phyloP scores from a whole-genome alignment of 2,888 invertebrate genomes.

The Epinotia ramella region DNA sequence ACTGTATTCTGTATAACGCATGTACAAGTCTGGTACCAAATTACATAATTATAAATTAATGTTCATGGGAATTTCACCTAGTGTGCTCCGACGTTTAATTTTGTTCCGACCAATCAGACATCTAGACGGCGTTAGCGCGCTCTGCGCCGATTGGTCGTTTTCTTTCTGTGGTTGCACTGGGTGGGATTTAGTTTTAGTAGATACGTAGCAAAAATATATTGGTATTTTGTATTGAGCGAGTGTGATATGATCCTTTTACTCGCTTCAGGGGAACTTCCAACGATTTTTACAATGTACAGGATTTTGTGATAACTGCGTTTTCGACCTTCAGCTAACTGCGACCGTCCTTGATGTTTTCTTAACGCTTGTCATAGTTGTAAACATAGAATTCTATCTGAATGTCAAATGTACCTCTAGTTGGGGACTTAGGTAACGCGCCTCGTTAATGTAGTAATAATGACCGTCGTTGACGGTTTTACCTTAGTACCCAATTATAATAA shows the following conservation, averaged over 20 bases:
- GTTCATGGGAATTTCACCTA: constrained; percentile 34
- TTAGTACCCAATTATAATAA: constrained; percentile 1
- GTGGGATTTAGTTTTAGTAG: constrained; percentile 32
- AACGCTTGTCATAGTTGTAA: constrained; percentile 41
- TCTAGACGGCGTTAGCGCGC: background rate
- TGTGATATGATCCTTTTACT: constrained; percentile 60
- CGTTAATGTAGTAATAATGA: background rate
- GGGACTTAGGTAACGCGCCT: constrained; percentile 5
- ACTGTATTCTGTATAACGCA: constrained; percentile 46
- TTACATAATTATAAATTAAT: constrained; percentile 47
- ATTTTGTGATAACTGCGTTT: constrained; percentile 59
- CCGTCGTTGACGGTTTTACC: background rate
- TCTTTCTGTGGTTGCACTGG: constrained; percentile 1
- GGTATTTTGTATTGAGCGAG: constrained; percentile 58
- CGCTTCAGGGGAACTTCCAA: constrained; percentile 48
- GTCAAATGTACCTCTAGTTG: constrained; percentile 30
- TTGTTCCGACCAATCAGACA: background rate
- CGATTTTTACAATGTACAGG: constrained; percentile 55
- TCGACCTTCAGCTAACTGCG: constrained; percentile 57
- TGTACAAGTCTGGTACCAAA: constrained; percentile 56
- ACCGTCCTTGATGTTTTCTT: constrained; percentile 61
- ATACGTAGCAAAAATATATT: constrained; percentile 54
- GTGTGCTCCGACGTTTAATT: constrained; percentile 36
- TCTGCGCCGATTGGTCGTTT: constrained; percentile 9
- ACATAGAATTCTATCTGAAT: constrained; percentile 37